Evolutionary conservation across 2,113 vertebrate genomes (phyloP).

Genomic region (Oreocharis arfaki): DNA sequence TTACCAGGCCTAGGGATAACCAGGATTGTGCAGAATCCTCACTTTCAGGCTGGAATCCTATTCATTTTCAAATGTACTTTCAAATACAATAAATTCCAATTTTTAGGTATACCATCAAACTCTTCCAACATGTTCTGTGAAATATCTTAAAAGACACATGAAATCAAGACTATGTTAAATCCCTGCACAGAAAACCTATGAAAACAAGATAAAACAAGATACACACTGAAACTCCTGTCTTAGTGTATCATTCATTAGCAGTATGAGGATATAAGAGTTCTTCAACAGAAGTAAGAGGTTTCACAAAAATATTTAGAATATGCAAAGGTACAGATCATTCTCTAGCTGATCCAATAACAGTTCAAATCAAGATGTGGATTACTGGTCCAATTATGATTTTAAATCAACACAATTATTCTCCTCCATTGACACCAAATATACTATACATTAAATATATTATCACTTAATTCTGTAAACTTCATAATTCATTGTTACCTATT

Average conservation of each 20-base stretch:
- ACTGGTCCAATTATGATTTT: background rate
- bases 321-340: background rate
- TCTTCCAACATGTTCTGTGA: background rate
- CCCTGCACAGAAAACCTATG: background rate
- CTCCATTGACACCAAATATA: background rate
- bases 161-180: background rate
- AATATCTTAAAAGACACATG: background rate
- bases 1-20: background rate
- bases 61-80: background rate
- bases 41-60: background rate
- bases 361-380: background rate
- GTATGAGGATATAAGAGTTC: background rate
- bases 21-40: background rate
- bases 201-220: background rate
- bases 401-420: background rate
- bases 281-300: background rate
- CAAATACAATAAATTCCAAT: background rate
- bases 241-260: background rate
- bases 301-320: conserved; percentile 24
- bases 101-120: background rate
- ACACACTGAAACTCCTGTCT: background rate
- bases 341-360: background rate
- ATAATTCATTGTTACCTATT: background rate
- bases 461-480: background rate
- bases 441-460: background rate